phyloP scores from a whole-genome alignment of 2,797 vertebrate genomes.

The Phalanger gymnotis region DNA sequence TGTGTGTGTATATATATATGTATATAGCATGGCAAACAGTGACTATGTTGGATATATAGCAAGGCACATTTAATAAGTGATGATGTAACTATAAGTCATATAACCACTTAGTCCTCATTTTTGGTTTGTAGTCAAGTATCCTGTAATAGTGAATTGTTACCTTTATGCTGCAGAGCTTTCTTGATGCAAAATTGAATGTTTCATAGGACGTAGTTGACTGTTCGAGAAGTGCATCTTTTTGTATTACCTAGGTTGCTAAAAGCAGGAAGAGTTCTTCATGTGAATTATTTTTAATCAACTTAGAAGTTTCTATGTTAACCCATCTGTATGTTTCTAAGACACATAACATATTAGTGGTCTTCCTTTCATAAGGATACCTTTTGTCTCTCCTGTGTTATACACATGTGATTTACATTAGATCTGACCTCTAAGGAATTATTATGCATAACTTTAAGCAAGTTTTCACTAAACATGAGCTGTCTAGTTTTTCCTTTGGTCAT shows the following conservation, averaged over 20 bases:
- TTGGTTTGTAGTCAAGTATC: not conserved
- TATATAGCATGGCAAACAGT: not conserved
- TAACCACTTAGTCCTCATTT: conserved; percentile 12
- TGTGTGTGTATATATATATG: too few species aligned
- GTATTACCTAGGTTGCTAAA: not conserved
- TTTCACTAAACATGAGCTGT: not conserved
- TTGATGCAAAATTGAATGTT: not conserved
- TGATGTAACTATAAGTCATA: conserved; percentile 26
- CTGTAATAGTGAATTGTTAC: not conserved
- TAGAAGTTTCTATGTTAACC: conserved; percentile 30
- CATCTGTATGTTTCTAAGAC: conserved; percentile 21
- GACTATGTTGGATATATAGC: not conserved
- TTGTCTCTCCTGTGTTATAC: not conserved
- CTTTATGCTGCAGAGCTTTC: not conserved
- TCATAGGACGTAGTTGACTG: not conserved
- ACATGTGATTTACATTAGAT: conserved; percentile 34
- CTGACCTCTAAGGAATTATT: not conserved
- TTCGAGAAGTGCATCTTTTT: conserved; percentile 16
- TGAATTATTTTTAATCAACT: conserved; percentile 26
- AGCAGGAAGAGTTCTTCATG: not conserved
- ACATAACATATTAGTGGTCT: not conserved
- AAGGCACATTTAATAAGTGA: not conserved
- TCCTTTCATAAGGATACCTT: conserved; percentile 44
- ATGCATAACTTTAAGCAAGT: not conserved
- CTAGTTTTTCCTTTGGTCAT: conserved; percentile 9